phyloP scores from a whole-genome alignment of 2,113 vertebrate species.

The Trinectes maculatus region DNA sequence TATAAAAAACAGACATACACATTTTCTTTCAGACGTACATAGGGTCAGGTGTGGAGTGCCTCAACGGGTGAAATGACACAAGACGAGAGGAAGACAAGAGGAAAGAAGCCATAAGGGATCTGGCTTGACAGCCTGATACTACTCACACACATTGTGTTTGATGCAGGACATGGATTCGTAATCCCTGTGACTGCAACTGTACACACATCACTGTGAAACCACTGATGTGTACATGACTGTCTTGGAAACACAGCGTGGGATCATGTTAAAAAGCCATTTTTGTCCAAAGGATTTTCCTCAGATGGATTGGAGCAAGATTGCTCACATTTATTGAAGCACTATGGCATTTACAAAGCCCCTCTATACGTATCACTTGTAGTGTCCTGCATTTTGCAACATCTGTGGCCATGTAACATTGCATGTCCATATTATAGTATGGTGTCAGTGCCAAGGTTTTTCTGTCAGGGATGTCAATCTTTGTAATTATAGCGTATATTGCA shows the following conservation, averaged over 20 bases:
- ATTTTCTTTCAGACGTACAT: constrained; percentile 18
- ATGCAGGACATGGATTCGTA: not conserved
- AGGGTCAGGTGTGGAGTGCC: constrained; percentile 36
- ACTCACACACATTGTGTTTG: constrained; percentile 13
- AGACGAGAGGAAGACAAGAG: constrained; percentile 43
- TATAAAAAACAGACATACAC: not conserved
- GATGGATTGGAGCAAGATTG: not conserved
- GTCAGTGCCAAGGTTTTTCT: too few relatives aligned
- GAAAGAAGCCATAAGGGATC: constrained; percentile 22
- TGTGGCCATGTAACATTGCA: too few relatives aligned
- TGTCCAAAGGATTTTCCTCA: not conserved
- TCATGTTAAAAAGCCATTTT: not conserved
- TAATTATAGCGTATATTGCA: too few relatives aligned
- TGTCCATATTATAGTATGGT: too few relatives aligned
- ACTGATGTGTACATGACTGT: not conserved
- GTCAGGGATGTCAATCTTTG: too few relatives aligned
- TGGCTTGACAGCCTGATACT: constrained; percentile 11
- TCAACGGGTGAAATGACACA: constrained; percentile 19
- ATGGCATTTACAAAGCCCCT: not conserved
- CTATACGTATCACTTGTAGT: too few relatives aligned
- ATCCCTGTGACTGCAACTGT: constrained; percentile 4
- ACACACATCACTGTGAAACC: constrained; percentile 8
- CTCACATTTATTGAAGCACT: not conserved
- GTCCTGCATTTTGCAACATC: too few relatives aligned
- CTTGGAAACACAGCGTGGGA: not conserved